These are phyloP conservation scores for Xenentodon cancila DNA, from an alignment of 2,797 vertebrate species.

Conservation along the genomic window DNA sequence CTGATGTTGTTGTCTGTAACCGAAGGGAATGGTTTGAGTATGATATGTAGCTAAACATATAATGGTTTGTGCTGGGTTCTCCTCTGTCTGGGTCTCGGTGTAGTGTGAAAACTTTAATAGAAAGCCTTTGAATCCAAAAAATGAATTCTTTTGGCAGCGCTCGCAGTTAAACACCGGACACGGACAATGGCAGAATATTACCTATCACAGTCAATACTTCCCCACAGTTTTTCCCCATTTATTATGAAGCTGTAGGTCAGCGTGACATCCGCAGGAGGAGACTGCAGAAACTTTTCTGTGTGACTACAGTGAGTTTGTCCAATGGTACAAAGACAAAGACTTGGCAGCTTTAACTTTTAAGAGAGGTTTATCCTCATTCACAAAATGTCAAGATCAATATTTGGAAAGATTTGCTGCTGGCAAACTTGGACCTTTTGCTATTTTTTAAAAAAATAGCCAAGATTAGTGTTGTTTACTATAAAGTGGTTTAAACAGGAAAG, in stretches of 20 bases:
- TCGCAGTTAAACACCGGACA: conserved; percentile 43
- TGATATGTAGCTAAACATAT: background rate
- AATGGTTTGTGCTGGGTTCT: background rate
- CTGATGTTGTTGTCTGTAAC: conserved; percentile 9
- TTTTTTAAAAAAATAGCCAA: too few relatives aligned
- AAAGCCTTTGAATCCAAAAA: too few relatives aligned
- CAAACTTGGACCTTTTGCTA: too few relatives aligned
- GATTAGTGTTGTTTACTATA: too few relatives aligned
- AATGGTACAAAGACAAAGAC: conserved; percentile 7
- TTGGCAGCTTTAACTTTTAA: conserved; percentile 9
- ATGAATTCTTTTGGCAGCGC: background rate
- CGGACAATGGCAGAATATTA: conserved; percentile 35
- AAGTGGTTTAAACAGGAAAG: too few relatives aligned
- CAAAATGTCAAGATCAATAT: conserved; percentile 49
- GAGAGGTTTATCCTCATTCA: conserved; percentile 29
- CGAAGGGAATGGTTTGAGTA: background rate
- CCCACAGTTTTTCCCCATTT: conserved; percentile 1
- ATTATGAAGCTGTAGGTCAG: conserved; percentile 60
- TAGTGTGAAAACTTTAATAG: too few relatives aligned
- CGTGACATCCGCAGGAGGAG: conserved; percentile 41
- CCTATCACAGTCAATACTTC: conserved; percentile 18
- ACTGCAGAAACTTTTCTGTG: conserved; percentile 31
- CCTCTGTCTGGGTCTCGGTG: background rate
- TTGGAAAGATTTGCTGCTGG: conserved; percentile 6
- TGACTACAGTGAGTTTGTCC: conserved; percentile 17